Conservation (phyloP, 2,797 vertebrate genomes). For the Sebastes diaconus region DNA sequence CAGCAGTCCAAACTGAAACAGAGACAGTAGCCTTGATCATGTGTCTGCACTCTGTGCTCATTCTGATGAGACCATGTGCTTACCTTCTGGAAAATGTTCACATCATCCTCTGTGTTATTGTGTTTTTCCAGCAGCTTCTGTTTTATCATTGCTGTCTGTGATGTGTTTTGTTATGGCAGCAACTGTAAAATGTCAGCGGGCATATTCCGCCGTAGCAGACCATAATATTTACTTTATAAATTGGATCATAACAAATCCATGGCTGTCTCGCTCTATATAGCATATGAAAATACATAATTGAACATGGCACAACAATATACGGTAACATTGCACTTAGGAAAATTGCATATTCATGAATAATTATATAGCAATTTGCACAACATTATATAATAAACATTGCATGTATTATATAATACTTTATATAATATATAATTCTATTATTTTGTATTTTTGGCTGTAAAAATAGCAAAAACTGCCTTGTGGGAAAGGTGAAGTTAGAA, state of each 20-base stretch:
- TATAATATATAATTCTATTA: too few relatives aligned
- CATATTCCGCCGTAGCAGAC: constrained; percentile 33
- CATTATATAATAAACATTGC: neutral
- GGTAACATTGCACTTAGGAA: neutral
- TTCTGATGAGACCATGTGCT: neutral
- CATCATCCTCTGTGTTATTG: neutral
- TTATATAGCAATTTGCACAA: neutral
- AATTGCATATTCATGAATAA: neutral
- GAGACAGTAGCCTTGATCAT: neutral
- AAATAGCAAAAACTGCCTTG: neutral
- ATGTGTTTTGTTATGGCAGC: constrained; percentile 58
- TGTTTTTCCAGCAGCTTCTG: constrained; percentile 24
- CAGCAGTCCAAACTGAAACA: neutral
- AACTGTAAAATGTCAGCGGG: constrained; percentile 49
- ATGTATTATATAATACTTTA: neutral
- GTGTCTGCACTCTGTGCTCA: neutral
- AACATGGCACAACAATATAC: neutral
- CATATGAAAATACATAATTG: neutral
- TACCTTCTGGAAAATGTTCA: constrained; percentile 4
- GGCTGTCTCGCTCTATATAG: neutral
- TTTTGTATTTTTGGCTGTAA: neutral
- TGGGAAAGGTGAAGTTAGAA: neutral
- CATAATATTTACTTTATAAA: constrained; percentile 69
- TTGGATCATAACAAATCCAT: constrained; percentile 31
- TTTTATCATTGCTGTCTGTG: constrained; percentile 28